phyloP scores from a whole-genome alignment of 2,113 vertebrate genomes.

The Pseudonaja textilis region DNA sequence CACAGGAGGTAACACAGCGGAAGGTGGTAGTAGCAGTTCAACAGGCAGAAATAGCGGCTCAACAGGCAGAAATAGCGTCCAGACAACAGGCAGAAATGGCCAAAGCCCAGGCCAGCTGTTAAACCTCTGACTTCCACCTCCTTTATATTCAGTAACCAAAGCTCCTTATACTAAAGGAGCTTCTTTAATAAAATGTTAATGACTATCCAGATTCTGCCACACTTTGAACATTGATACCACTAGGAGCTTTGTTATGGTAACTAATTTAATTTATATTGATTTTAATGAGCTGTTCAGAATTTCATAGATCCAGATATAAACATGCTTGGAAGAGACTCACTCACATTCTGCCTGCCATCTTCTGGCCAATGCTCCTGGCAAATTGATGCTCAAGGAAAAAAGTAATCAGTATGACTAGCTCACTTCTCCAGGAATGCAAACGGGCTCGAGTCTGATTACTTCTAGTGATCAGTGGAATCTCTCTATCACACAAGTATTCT shows the following conservation, averaged over 20 bases:
- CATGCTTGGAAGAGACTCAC: background rate
- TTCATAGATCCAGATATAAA: background rate
- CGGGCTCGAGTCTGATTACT: background rate
- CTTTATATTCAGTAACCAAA: background rate
- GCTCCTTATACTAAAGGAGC: background rate
- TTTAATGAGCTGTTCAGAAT: background rate
- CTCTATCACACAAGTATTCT: too few relatives aligned
- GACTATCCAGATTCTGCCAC: background rate
- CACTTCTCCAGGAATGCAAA: background rate
- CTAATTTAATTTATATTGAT: background rate
- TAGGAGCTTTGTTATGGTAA: too few relatives aligned
- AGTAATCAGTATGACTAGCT: background rate
- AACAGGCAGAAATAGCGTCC: too few relatives aligned
- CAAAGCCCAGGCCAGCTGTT: background rate
- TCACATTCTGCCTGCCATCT: background rate
- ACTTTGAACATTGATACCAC: background rate
- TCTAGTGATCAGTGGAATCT: background rate
- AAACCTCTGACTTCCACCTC: background rate
- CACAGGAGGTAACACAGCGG: too few relatives aligned
- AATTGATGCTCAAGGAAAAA: background rate
- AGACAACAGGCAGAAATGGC: too few relatives aligned
- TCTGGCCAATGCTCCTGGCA: background rate
- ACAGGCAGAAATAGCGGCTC: too few relatives aligned
- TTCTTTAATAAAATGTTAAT: background rate
- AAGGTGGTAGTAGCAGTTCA: too few relatives aligned